Evolutionary conservation across 2,888 invertebrate genomes (phyloP), one percentile per base, ranked within the genome.

Genomic region (Perdita meconis): DNA sequence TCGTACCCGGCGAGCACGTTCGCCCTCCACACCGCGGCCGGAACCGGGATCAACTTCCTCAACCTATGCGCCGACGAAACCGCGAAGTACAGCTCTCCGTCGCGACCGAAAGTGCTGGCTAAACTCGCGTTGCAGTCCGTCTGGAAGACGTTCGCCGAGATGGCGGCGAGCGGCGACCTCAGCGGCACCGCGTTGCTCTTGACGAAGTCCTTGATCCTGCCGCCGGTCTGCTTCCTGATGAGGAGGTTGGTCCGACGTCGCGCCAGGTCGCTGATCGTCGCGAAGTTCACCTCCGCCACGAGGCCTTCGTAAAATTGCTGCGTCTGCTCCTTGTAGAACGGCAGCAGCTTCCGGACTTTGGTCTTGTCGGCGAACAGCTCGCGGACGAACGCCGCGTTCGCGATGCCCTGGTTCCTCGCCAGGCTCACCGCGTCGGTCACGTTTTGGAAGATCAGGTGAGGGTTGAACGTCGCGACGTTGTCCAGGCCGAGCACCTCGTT

Each of bases 391-490:
- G 96, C 96, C 0, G 97, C 96, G 8, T 96, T 95, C 0, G 96
- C 95, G 8, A 97, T 95, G 0, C 96, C 96, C n/a, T 95, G 94
- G 63, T 95, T 94, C 36, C 94, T 93, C 0, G 95, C 94, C 34
- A 95, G 93, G 80, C 96, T 95, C 36, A 97, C 95, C 0, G 97
- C 96, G 87, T 97, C 97, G 0, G 97, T 97, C 22, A 97, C 95
- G 89, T 97, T 97, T 90, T 96, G 96, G 85, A 97, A 95, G 0
- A 97, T 95, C 85, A 97, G 94, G 90, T 98, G 97, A 0, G 97
- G 97, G 92, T 97, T 98, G 88, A 98, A 97, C 0, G 97, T 97
- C 0, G 97, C 96, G 95, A 97, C 97, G 81, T 97, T 97, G 89
- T 97, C 97, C 16, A 97, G 93, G 86, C 95, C 95, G 0, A 97